phyloP scores from a whole-genome alignment of 2,888 invertebrate genomes.

The Strigamia crassipes region DNA sequence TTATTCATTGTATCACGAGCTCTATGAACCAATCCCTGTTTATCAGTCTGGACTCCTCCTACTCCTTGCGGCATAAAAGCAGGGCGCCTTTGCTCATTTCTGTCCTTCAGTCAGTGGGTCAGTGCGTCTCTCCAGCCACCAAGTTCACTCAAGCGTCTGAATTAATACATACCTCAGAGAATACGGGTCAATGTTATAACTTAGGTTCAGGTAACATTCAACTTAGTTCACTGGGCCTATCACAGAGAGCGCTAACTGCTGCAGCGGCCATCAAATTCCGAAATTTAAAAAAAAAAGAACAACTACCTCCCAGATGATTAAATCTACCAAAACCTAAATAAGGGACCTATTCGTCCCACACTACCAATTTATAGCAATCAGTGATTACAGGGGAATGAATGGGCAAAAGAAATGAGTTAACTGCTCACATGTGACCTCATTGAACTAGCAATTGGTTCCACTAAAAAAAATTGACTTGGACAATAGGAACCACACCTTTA shows the following conservation, averaged over 20 bases:
- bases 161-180: slow-evolving; percentile 25
- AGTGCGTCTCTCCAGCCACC: slow-evolving; percentile 38
- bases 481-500: slow-evolving; percentile 27
- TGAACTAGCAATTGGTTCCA: slow-evolving; percentile 35
- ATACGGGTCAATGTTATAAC: slow-evolving; percentile 35
- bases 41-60: slow-evolving; percentile 29
- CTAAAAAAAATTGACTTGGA: neutral
- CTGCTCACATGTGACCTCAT: neutral
- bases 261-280: neutral
- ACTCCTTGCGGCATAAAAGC: slow-evolving; percentile 37
- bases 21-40: slow-evolving; percentile 29
- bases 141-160: slow-evolving; percentile 32
- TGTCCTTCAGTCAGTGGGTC: slow-evolving; percentile 42
- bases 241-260: slow-evolving; percentile 12
- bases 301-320: neutral
- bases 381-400: slow-evolving; percentile 17
- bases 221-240: neutral
- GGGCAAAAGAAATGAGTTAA: slow-evolving; percentile 18
- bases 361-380: slow-evolving; percentile 37
- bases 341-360: neutral
- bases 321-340: neutral
- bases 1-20: slow-evolving; percentile 17
- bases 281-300: neutral
- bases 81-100: slow-evolving; percentile 38
- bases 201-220: slow-evolving; percentile 28